These are phyloP conservation scores for Oreochromis niloticus DNA, from an alignment of 2,113 vertebrate species.

Conservation along the genomic window DNA sequence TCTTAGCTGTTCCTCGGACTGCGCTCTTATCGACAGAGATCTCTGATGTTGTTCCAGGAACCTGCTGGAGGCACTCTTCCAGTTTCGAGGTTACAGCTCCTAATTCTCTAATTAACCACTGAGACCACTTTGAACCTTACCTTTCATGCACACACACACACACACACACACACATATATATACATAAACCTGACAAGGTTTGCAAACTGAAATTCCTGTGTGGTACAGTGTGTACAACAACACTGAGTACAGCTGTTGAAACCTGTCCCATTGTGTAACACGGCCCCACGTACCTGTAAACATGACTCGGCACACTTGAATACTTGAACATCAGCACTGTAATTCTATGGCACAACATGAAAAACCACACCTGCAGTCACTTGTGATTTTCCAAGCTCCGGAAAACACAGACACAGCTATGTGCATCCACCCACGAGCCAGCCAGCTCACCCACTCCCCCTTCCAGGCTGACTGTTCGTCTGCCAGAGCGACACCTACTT, in stretches of 20 bases:
- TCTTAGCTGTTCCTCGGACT: not conserved
- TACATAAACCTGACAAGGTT: not conserved
- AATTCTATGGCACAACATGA: slow-evolving; percentile 13
- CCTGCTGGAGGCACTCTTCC: not conserved
- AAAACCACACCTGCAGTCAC: not conserved
- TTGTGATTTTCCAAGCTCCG: slow-evolving; percentile 5
- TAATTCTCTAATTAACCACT: not conserved
- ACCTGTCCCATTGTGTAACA: not conserved
- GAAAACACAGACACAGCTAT: not conserved
- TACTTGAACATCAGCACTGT: not conserved
- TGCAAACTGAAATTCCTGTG: not conserved
- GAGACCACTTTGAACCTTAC: not conserved
- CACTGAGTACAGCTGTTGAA: not conserved
- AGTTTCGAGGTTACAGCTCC: not conserved
- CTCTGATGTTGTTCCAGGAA: not conserved
- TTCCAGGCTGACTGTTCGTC: not conserved
- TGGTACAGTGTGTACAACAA: not conserved
- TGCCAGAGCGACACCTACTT: slow-evolving; percentile 38
- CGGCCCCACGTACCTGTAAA: not conserved
- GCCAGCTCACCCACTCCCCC: not conserved
- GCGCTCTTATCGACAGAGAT: not conserved
- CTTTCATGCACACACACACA: not conserved
- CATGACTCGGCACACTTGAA: slow-evolving; percentile 8
- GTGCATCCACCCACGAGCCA: not conserved
- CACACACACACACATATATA: accelerated